Base-by-base conservation (phyloP, 1,140 invertebrate species). In the Brachionus calyciflorus region DNA sequence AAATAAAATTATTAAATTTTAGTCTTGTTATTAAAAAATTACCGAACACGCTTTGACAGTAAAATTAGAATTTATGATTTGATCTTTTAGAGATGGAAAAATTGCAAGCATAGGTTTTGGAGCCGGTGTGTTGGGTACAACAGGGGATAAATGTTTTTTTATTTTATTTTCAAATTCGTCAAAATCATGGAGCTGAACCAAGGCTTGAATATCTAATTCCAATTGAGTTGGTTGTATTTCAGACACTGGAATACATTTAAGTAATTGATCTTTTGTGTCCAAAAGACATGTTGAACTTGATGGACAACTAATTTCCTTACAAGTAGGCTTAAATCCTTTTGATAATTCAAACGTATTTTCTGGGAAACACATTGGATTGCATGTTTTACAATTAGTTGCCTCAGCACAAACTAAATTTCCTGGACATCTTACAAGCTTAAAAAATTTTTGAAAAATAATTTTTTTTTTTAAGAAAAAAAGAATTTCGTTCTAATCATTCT, bases 311-410 rank as follows among this genome's bases (percentile, higher is more conserved):
- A 65, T 24, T 3, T 28, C 40, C 7, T 44, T 21, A 44, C 60
- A 65, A 19, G 1, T 65, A 12, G 44, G 30, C 44, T 26, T 65
- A 14, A 65, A 9, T 5, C 19, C 37, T 5, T 24, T 41, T 3
- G 60, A 21, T 44, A 65, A 21, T 3, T 65, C 30, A 19, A 65
- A 65, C n/a, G 24, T 44, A 24, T 24, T 41, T 14, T 24, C 24
- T 24, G 60, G 60, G 30, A 65, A 65, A 28, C 60, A 65, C 21
- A 65, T 21, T 65, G 60, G 60, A 44, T 65, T 65, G 21, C 60
- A 65, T 41, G 60, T 65, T 24, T 19, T 19, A 65, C 60, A 65
- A 41, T 65, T 65, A 19, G 19, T 44, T 3, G 60, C 60, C 26
- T 65, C 60, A 65, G 60, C 60, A 26, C 60, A 65, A 1, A 65